Evolutionary conservation across 2,113 vertebrate genomes (phyloP), one percentile per base, ranked within the genome.

Genomic region (Coreoperca whiteheadi): DNA sequence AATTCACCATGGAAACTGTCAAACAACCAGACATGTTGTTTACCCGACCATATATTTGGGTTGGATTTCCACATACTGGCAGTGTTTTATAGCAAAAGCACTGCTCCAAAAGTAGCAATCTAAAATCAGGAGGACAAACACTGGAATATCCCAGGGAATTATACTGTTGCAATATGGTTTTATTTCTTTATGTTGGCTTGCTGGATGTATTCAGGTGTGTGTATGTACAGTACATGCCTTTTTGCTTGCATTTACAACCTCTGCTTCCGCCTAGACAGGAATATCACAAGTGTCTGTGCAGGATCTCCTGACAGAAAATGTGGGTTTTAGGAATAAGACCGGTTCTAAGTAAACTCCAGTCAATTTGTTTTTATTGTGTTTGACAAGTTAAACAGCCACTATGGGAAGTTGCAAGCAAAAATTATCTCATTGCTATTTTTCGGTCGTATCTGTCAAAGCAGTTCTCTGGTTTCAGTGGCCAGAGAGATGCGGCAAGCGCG

Each of bases 1-100:
- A 57, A 59, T 68, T 81, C 74, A 85, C 82, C 86, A 82, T 84
- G 80, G 84, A 63, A 91, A 88, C 91, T 85, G 81, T 85, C 79
- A 91, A 90, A 91, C 85, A 90, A 68, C 16, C 81, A 87, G 82
- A 84, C 73, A 14, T 50, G 65, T 73, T 86, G 84, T 86, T 89
- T 84, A 63, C 70, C 59, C 6, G 14, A 74, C 69, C 67, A 46
- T 78, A 71, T 81, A 83, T 86, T 88, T 89, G 61, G 81, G 78
- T 90, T 90, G 83, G 79, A 82, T 79, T 83, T 83, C 68, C 28
- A 77, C 81, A 81, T 70, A 63, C 65, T 86, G 85, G 59, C 81
- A 15, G 64, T 3, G 64, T 79, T 82, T 66, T 68, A 37, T 1
- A 70, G 73, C 63, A 41, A 43, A n/a, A 85, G 23, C 12, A 0